Percentiles rank a stretch among this genome's conserved stretches.
Conservation (phyloP, 30 jellyfish, hydroid and myxozoan species). For the Morbakka virulenta region DNA sequence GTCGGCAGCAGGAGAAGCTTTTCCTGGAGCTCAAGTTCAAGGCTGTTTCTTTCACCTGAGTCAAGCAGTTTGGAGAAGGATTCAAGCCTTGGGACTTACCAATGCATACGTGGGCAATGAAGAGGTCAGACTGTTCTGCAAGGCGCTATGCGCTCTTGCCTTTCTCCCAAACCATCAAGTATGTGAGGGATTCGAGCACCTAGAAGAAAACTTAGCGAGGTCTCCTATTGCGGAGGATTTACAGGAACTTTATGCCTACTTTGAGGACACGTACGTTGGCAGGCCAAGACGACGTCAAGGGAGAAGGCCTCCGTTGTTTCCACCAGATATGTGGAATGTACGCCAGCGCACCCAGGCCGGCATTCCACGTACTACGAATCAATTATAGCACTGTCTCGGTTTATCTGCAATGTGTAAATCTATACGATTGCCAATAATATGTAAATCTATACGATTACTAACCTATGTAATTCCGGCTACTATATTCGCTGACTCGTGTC, state of each 20-base stretch:
- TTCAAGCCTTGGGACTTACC: not conserved
- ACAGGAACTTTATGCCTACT: not conserved
- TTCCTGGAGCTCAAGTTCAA: not conserved
- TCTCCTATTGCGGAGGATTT: not conserved
- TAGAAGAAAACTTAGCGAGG: too few species aligned
- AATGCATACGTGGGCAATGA: not conserved
- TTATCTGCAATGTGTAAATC: too few species aligned
- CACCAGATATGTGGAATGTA: constrained; percentile 35
- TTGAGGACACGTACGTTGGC: constrained; percentile 51
- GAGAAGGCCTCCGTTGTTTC: constrained; percentile 34
- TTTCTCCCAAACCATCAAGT: not conserved
- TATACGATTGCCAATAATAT: too few species aligned
- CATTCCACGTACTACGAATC: constrained; percentile 39
- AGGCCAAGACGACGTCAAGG: constrained; percentile 22
- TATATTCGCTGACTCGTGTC: too few species aligned
- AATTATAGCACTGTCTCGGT: too few species aligned
- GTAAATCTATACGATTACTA: too few species aligned
- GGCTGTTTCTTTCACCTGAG: constrained; percentile 16
- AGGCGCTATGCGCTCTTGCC: not conserved
- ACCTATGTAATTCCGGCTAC: too few species aligned
- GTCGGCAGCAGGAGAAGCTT: not conserved
- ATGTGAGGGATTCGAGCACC: not conserved
- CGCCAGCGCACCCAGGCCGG: constrained; percentile 12
- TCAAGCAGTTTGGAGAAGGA: not conserved
- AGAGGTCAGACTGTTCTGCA: constrained; percentile 7